phyloP scores from a whole-genome alignment of 2,113 vertebrate genomes.

The Nipponia nippon region DNA sequence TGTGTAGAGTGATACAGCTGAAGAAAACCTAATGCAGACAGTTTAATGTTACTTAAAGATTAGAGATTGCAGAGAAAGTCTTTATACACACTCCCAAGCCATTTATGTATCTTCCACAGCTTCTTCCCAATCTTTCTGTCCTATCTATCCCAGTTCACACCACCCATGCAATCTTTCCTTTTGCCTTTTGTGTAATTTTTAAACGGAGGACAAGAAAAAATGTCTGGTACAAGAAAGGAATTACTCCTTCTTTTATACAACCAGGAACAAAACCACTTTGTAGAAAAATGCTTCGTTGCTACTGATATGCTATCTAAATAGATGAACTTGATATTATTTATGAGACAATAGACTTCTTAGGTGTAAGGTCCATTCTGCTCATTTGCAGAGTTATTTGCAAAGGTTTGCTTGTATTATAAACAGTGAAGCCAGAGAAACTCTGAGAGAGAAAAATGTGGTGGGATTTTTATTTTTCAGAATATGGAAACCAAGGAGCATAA shows the following conservation, averaged over 20 bases:
- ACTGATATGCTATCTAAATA: neutral
- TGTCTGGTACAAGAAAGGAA: neutral
- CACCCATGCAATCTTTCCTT: neutral
- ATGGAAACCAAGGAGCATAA: neutral
- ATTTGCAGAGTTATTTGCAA: neutral
- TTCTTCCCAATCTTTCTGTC: neutral
- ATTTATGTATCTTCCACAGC: neutral
- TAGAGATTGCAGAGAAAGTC: neutral
- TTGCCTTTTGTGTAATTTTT: neutral
- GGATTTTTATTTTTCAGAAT: neutral
- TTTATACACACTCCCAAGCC: neutral
- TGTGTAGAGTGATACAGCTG: slow-evolving; percentile 27
- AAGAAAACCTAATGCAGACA: slow-evolving; percentile 27
- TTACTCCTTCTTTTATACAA: neutral
- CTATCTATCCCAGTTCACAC: neutral
- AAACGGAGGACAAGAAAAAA: neutral
- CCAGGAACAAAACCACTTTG: neutral
- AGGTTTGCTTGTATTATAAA: neutral
- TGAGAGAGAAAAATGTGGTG: neutral
- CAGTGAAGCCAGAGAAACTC: neutral
- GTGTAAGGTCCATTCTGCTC: neutral
- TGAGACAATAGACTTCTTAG: neutral
- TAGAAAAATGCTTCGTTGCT: neutral
- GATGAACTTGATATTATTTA: neutral
- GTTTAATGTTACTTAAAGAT: slow-evolving; percentile 19